phyloP scores from a whole-genome alignment of 92 coral and sea anemone species.

The Porites cylindrica region DNA sequence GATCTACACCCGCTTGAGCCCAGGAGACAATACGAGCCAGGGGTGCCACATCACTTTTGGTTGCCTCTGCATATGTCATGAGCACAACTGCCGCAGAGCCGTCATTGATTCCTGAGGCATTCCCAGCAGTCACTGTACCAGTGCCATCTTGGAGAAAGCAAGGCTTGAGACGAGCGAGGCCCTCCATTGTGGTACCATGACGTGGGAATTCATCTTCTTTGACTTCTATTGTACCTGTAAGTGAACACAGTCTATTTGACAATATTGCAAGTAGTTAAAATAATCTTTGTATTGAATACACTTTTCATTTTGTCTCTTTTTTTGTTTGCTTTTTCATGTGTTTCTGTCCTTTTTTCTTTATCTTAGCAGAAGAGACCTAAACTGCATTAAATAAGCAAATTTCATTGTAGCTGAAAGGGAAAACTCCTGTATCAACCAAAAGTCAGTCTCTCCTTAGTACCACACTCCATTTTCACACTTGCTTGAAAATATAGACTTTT shows the following conservation, averaged over 20 bases:
- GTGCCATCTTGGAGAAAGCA: conserved; percentile 93
- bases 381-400: no score
- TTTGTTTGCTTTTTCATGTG: background rate
- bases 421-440: no score
- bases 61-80: conserved; percentile 87
- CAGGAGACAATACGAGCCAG: conserved; percentile 90
- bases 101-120: conserved; percentile 97
- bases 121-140: conserved; percentile 96
- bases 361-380: no score
- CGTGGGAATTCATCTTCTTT: conserved; percentile 91
- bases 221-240: conserved; percentile 76
- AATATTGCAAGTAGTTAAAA: background rate
- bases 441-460: no score
- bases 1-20: conserved; percentile 99
- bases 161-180: conserved; percentile 87
- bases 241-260: background rate
- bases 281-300: background rate
- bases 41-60: conserved; percentile 67
- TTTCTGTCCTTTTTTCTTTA: no score
- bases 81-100: conserved; percentile 97
- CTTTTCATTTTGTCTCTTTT: background rate
- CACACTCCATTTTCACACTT: no score
- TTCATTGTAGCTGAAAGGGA: no score
- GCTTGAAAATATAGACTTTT: no score
- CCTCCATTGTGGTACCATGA: conserved; percentile 88